Conservation (phyloP, 1,140 invertebrate genomes). For the Panulirus ornatus region DNA sequence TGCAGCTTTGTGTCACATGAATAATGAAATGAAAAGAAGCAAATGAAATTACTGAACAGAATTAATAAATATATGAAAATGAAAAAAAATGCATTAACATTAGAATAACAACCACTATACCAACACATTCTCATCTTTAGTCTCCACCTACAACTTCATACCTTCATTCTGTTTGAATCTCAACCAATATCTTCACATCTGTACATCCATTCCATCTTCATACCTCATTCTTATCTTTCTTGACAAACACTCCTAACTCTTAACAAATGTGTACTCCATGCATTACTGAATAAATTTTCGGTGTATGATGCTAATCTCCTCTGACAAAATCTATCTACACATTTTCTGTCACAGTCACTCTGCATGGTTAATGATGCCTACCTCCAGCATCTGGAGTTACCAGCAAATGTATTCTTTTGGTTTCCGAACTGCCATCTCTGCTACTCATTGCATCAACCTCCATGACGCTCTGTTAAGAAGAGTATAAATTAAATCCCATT, state of each 20-base stretch:
- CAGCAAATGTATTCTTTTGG: slow-evolving; percentile 24
- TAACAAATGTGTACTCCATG: background rate
- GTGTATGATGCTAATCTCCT: background rate
- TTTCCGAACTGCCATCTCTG: background rate
- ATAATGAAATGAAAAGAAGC: no score
- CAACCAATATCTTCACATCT: background rate
- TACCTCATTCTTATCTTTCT: background rate
- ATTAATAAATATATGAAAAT: no score
- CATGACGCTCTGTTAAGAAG: background rate
- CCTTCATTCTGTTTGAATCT: no score
- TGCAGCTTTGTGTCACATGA: no score
- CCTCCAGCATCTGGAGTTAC: slow-evolving; percentile 15
- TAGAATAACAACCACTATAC: no score
- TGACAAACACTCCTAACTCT: background rate
- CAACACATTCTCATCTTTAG: no score
- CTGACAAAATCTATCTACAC: background rate
- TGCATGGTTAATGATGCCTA: background rate
- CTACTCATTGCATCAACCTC: background rate
- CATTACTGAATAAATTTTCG: background rate
- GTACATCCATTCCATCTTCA: background rate
- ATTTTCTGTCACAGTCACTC: background rate
- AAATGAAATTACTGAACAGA: no score
- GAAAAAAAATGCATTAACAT: no score
- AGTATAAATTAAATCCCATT: background rate
- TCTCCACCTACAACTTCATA: no score